phyloP scores from a whole-genome alignment of 1,140 invertebrate species.

The Drosophila funebris region DNA sequence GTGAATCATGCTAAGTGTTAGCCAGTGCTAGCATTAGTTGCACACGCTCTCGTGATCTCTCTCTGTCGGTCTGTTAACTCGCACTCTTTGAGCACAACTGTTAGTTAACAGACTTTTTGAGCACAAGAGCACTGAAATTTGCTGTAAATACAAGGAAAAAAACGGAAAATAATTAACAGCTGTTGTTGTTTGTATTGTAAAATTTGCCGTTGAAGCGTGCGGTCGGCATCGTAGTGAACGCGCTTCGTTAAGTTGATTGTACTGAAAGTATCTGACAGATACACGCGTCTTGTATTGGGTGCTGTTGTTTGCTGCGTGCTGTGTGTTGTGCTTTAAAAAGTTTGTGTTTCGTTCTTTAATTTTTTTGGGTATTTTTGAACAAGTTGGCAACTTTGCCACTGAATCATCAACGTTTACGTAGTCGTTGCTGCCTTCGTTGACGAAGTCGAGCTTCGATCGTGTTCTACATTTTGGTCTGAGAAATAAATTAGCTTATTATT shows the following conservation, averaged over 20 bases:
- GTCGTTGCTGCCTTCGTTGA: neutral
- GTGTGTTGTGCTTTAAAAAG: slow-evolving; percentile 22
- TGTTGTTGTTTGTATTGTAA: slow-evolving; percentile 57
- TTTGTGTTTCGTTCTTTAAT: slow-evolving; percentile 33
- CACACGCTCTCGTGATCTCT: slow-evolving; percentile 23
- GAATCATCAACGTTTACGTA: slow-evolving; percentile 28
- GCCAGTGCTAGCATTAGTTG: neutral
- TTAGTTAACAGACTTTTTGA: slow-evolving; percentile 38
- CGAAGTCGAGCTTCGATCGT: slow-evolving; percentile 55
- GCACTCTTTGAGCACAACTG: slow-evolving; percentile 36
- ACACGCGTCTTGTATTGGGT: slow-evolving; percentile 39
- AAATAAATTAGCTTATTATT: slow-evolving; percentile 40
- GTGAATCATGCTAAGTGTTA: slow-evolving; percentile 37
- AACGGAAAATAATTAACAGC: slow-evolving; percentile 36
- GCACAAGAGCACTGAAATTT: no score
- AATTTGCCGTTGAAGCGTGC: slow-evolving; percentile 66
- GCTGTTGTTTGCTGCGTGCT: neutral
- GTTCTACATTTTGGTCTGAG: slow-evolving; percentile 49
- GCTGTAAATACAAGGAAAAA: neutral
- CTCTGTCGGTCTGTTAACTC: neutral
- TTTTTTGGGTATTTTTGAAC: slow-evolving; percentile 14
- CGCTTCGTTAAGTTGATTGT: slow-evolving; percentile 32
- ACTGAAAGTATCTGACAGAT: slow-evolving; percentile 45
- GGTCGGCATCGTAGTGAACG: slow-evolving; percentile 35
- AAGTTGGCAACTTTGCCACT: slow-evolving; percentile 1